Percentiles rank a stretch among this genome's conserved stretches.
phyloP scores from a whole-genome alignment of 2,113 vertebrate genomes.

The Zapornia atra region DNA sequence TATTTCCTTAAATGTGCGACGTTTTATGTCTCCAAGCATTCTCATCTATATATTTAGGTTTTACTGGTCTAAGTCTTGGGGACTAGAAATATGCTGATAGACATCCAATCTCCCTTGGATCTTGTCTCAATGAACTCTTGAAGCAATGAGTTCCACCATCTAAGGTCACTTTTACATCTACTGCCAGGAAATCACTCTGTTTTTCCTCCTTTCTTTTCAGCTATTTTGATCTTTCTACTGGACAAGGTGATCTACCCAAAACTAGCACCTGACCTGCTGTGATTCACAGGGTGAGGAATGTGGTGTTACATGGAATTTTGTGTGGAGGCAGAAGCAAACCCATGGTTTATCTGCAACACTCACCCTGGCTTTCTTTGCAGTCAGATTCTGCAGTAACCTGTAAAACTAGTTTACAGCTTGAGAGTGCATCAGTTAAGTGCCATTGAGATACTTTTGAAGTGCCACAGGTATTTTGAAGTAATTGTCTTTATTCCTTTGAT shows the following conservation, averaged over 20 bases:
- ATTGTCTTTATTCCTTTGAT: conserved; percentile 44
- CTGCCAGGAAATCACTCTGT: not conserved
- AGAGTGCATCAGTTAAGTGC: conserved; percentile 1
- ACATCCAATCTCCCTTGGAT: not conserved
- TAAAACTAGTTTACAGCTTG: not conserved
- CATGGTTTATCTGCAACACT: not conserved
- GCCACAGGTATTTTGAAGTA: not conserved
- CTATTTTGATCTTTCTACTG: not conserved
- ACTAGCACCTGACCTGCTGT: not conserved
- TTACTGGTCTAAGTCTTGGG: not conserved
- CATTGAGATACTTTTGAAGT: not conserved
- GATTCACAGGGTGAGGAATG: conserved; percentile 29
- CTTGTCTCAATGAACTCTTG: not conserved
- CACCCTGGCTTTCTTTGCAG: not conserved
- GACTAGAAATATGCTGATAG: not conserved
- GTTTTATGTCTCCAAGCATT: not conserved
- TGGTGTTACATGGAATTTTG: not conserved
- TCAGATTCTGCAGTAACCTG: not conserved
- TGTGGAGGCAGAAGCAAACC: not conserved
- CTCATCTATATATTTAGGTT: not conserved
- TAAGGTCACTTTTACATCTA: not conserved
- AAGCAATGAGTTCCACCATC: not conserved
- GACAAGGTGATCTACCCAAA: conserved; percentile 28
- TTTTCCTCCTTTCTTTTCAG: conserved; percentile 2
- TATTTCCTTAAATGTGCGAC: not conserved